Base-by-base conservation (phyloP, 2,113 vertebrate species). In the Microcebus tavaratra region DNA sequence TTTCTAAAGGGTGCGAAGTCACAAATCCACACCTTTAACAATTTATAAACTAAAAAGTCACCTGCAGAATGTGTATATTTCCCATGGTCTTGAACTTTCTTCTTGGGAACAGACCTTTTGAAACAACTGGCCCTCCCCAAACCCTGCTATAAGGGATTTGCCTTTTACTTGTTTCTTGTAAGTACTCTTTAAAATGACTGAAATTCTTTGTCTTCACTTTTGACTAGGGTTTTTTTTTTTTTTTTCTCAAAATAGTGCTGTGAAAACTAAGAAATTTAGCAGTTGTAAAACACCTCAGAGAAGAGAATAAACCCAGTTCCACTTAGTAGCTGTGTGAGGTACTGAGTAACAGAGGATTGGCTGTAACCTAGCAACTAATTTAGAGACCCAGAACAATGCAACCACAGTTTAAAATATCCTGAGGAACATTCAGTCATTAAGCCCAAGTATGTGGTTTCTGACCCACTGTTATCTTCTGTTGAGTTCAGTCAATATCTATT, bases 301-400 rank as follows among this genome's bases (percentile, higher is more conserved):
- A 97, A 93, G 76, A 97, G 96, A 90, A 81, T 80, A 96, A 93
- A 96, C 76, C 65, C 42, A 88, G 78, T 95, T 97, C 97, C 84
- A 92, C 31, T 20, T 90, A 59, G 84, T 92, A 86, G 55, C 94
- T 85, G 72, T 79, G 81, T 39, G 73, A 97, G 85, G 83, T 90
- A 75, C 59, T 81, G 84, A 96, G 79, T 88, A 86, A 82, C 82
- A 93, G 85, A 84, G 88, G 96, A 94, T 91, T 93, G 97, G 20
- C 72, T 86, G 92, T 98, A 98, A 95, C 98, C 97, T 98, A 98
- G 98, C 98, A 98, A 98, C 98, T 97, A 96, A 97, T 97, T 98
- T 93, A 93, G 78, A 95, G 96, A 96, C 48, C 8, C 36, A 36
- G 80, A 97, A 82, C 79, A 88, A 55, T 57, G 42, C 57, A 91